Evolutionary conservation across 2,113 vertebrate species (phyloP), one percentile per base, ranked within the genome.

Genomic region (Phaethornis superciliosus): DNA sequence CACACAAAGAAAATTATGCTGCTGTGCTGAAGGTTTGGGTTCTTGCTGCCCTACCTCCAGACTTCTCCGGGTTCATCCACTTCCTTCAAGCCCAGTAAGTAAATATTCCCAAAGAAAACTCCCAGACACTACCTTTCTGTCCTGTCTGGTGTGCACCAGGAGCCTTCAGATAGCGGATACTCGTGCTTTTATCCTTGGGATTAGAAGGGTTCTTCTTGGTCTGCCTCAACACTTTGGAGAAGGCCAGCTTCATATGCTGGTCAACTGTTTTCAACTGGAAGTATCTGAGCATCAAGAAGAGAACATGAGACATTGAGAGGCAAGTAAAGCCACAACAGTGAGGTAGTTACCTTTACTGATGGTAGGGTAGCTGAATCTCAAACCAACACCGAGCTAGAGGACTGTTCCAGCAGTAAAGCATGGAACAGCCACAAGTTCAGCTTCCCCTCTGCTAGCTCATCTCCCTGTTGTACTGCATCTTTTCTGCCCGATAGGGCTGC

Each of bases 151-250:
- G 99, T 70, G 98, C 97, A 32, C 98, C 98, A 90, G 98, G 97
- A 71, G 98, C 98, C 97, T 99, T 99, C 83, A 99, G 98, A 94
- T 99, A 99, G 93, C 99, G 99, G 94, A 99, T 99, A 96, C 99
- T 99, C 85, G 99, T 99, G 95, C 99, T 99, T 97, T 99, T 99
- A 97, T 99, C 99, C 98, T 99, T 99, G 85, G 98, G 96, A 82
- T 99, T 99, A 58, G 98, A 98, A 49, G 99, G 99, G 88, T 99
- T 99, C 98, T 99, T 99, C 98, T 99, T 99, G 46, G 99, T 99
- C 97, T 99, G 99, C 92, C 99, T 98, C 79, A 99, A 98, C 78
- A 99, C 99, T 96, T 99, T 99, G 33, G 99, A 99, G 97, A 99
- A 99, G 88, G 99, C 99, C 96, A 99, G 98, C 97, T 99, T 99